phyloP scores from a whole-genome alignment of 2,113 vertebrate species.

The Tauraco erythrolophus region DNA sequence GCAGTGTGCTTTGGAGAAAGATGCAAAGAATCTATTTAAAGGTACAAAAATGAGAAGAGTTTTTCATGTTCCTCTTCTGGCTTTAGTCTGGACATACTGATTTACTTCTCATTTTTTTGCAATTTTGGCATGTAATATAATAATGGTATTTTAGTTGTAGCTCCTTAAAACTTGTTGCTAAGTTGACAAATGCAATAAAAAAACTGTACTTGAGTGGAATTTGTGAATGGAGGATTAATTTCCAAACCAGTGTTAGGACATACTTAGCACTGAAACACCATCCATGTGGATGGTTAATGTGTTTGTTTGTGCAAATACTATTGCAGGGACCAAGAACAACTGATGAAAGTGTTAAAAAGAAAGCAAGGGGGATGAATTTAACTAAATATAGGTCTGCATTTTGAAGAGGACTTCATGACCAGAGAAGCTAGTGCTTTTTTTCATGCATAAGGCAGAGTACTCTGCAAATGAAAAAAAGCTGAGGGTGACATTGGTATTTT shows the following conservation, averaged over 20 bases:
- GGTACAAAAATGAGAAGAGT: neutral
- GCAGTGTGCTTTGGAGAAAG: neutral
- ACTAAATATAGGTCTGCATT: neutral
- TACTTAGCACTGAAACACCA: neutral
- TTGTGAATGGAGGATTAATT: conserved; percentile 12
- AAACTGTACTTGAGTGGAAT: neutral
- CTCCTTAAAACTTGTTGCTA: neutral
- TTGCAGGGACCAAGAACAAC: neutral
- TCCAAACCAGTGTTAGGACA: neutral
- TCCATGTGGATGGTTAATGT: rapidly evolving
- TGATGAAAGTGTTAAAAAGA: neutral
- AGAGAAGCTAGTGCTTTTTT: neutral
- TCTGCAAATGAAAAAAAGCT: neutral
- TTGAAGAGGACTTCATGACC: neutral
- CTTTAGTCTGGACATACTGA: neutral
- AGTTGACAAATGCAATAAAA: neutral
- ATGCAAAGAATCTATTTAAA: neutral
- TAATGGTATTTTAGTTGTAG: neutral
- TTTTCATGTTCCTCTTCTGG: conserved; percentile 5
- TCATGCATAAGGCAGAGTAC: neutral
- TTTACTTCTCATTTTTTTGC: conserved; percentile 23
- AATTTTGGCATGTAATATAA: neutral
- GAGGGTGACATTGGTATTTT: neutral
- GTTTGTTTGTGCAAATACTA: neutral
- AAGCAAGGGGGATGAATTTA: neutral